Evolutionary conservation across 2,113 vertebrate species (phyloP).

Genomic region (Trematocara macrostoma): DNA sequence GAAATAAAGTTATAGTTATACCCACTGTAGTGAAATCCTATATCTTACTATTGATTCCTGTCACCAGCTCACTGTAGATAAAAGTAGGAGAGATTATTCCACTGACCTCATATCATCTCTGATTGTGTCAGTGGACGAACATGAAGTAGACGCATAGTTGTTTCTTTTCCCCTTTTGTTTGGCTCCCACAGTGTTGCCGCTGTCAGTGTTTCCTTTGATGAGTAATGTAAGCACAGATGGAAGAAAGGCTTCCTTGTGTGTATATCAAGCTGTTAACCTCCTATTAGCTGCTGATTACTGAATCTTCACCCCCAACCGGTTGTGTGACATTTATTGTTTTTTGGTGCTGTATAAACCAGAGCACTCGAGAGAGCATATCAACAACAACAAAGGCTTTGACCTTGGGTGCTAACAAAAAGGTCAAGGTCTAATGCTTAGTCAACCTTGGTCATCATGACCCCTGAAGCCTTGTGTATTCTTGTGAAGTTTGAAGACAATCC

Average conservation of each 20-base stretch:
- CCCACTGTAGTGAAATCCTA: not conserved
- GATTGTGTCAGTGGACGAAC: not conserved
- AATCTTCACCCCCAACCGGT: not conserved
- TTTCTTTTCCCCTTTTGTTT: not conserved
- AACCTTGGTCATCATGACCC: not conserved
- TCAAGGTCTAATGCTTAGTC: not conserved
- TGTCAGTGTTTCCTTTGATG: conserved; percentile 5
- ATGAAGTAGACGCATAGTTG: conserved; percentile 20
- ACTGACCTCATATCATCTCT: not conserved
- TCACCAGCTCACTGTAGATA: not conserved
- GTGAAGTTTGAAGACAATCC: not conserved
- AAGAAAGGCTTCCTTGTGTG: not conserved
- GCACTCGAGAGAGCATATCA: not conserved
- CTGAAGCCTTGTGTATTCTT: not conserved
- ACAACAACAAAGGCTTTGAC: not conserved
- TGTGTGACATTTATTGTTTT: not conserved
- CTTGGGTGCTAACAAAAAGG: not conserved
- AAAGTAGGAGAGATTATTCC: not conserved
- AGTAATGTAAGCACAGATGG: not conserved
- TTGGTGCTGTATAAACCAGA: not conserved
- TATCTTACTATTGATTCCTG: not conserved
- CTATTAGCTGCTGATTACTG: not conserved
- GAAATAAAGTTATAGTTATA: not conserved
- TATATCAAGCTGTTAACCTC: not conserved
- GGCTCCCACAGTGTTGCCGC: not conserved